Evolutionary conservation across 2,113 vertebrate species (phyloP).

Genomic region (Malurus melanocephalus): DNA sequence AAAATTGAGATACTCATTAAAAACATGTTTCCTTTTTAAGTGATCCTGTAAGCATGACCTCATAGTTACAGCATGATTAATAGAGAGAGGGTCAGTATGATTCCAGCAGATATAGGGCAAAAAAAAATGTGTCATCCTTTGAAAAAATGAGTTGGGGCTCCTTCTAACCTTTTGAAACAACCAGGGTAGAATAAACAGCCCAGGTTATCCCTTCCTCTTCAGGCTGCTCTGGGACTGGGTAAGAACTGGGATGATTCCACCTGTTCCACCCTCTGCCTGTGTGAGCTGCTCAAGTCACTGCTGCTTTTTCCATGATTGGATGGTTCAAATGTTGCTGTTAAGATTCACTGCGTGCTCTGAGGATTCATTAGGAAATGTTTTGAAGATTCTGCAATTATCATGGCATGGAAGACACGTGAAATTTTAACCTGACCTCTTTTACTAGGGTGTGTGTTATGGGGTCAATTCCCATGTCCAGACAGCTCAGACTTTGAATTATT

Average conservation of each 20-base stretch:
- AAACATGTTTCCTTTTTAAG: not conserved
- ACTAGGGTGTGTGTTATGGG: fast-evolving
- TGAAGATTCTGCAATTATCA: not conserved
- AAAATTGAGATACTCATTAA: not conserved
- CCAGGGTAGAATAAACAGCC: not conserved
- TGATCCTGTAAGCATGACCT: not conserved
- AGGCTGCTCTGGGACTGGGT: not conserved
- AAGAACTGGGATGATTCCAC: not conserved
- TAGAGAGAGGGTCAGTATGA: not conserved
- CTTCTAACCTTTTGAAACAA: not conserved
- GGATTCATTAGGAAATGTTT: not conserved
- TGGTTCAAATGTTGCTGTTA: not conserved
- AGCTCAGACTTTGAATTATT: not conserved
- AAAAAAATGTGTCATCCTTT: not conserved
- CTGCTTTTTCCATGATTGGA: not conserved
- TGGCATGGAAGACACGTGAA: not conserved
- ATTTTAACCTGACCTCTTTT: not conserved
- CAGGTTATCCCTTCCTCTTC: not conserved
- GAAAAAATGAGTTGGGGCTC: not conserved
- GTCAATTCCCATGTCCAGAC: not conserved
- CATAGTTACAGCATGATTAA: not conserved
- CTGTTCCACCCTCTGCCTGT: not conserved
- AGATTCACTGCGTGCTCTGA: not conserved
- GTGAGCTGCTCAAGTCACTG: not conserved
- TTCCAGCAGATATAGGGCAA: not conserved